Conservation (phyloP, 1,140 invertebrate species). For the Phthorimaea operculella region DNA sequence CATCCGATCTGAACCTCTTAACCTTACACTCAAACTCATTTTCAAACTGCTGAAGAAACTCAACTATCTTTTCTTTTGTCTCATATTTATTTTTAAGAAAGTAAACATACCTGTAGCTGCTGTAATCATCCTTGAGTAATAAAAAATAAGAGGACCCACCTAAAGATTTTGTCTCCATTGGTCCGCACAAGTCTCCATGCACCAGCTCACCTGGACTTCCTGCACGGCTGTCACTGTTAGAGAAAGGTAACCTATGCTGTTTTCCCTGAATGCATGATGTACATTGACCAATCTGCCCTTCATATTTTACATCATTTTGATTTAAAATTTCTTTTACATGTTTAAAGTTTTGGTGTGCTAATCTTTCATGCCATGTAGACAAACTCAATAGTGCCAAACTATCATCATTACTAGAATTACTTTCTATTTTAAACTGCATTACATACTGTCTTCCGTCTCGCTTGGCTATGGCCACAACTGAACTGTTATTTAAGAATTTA, state of each 20-base stretch:
- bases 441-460: neutral
- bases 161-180: constrained; percentile 21
- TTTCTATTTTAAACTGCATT: neutral
- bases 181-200: constrained; percentile 26
- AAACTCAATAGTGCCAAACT: too few species aligned
- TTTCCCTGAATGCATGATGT: constrained; percentile 40
- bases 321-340: constrained; percentile 27
- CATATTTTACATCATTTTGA: constrained; percentile 12
- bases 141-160: constrained; percentile 25
- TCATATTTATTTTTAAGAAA: constrained; percentile 22
- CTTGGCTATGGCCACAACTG: neutral
- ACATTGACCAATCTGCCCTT: constrained; percentile 17
- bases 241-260: constrained; percentile 31
- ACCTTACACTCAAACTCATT: constrained; percentile 31
- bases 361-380: constrained; percentile 27
- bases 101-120: constrained; percentile 28
- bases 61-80: neutral
- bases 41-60: constrained; percentile 16
- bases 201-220: constrained; percentile 14
- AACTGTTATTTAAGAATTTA: neutral
- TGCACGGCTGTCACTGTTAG: constrained; percentile 13
- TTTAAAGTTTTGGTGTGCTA: constrained; percentile 35
- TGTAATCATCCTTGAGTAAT: constrained; percentile 20
- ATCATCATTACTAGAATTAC: neutral
- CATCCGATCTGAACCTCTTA: constrained; percentile 39